Evolutionary conservation across 2,888 invertebrate genomes (phyloP), one percentile per base, ranked within the genome.

Genomic region (Ametastegia equiseti): DNA sequence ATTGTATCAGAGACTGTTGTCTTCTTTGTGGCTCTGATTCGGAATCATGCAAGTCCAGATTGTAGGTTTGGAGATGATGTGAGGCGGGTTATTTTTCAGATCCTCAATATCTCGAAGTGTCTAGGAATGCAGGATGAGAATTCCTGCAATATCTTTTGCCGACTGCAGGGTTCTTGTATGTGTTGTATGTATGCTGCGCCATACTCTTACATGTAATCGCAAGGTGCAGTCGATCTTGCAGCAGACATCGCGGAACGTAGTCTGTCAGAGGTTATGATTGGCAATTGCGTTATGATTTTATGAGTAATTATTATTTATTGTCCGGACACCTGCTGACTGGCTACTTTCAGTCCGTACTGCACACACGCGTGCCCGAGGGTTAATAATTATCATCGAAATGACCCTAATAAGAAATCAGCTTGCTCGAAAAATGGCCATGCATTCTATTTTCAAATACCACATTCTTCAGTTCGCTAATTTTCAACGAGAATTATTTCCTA

Each of bases 291-390:
- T 67, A 39, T 67, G 65, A 39, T 78, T 80, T 80, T 73, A 80
- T 50, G 73, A 80, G 71, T 75, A 80, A 80, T 73, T 75, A 80
- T 73, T 73, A 80, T 80, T 80, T 75, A 80, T 80, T 60, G 73
- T 23, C 36, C 60, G 73, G 80, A 80, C 73, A 71, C 80, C 80
- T 80, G 73, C 78, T 42, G 78, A 60, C 57, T 78, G 78, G 30
- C 23, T 57, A 45, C 42, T 42, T 60, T 42, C 60, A 42, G 60
- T 63, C 50, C 42, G 11, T 67, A 67, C 27, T 23, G 39, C n/a
- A 67, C 30, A 30, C 60, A 15, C 60, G 60, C 1, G 47, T 1
- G 19, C 60, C 2, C 15, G 39, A 13, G 60, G 11, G 9, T 5
- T 57, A n/a, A 33, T 47, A 71, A 71, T 71, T 71, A 47, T 47